Base-by-base conservation (phyloP, 37 sponge, comb jelly and placozoan genomes). In the Ephydatia muelleri region DNA sequence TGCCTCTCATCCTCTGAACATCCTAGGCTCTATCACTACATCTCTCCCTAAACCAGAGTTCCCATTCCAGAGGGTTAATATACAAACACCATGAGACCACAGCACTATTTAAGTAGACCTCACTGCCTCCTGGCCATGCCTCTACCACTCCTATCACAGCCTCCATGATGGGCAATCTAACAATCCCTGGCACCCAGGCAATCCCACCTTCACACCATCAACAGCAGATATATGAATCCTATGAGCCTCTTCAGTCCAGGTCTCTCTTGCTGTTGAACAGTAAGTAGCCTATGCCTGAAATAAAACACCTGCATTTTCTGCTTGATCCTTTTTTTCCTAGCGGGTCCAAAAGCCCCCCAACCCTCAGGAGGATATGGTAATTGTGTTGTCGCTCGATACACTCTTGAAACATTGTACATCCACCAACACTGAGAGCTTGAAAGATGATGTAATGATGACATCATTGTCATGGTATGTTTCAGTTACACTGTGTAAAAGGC, bases 381-480 rank as follows among this genome's bases (percentile, higher is more conserved):
- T 95, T 87, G 81, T 87, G 12, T 33, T 39, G 35, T 33, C 77
- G 5, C 86, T 92, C 79, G 85, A 95, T 21, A 82, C 28, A 19
- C 68, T 92, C 77, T 70, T 92, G 37, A 68, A 32, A 21, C 78
- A 84, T 13, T 89, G 90, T 77, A 77, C 80, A 13, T 89, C 92
- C 33, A 80, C 49, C 36, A 95, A 32, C 48, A 49, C 87, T 4
- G 93, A 92, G 68, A 49, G 85, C 76, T 47, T 23, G 3, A 25
- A 36, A n/a, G 27, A 48, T n/a, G 78, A 27, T 37, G 3, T 5
- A 48, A 38, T 23, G 48, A 22, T 48, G 47, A 4, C 3, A 11
- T 68, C 35, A 33, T 16, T 32, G 4, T 23, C 40, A 70, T n/a
- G 4, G 38, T 23, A 30, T 72, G 23, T 5, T n/a, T 65, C 5